Evolutionary conservation across 2,888 invertebrate species (phyloP).

Genomic region (Theretra japonica): DNA sequence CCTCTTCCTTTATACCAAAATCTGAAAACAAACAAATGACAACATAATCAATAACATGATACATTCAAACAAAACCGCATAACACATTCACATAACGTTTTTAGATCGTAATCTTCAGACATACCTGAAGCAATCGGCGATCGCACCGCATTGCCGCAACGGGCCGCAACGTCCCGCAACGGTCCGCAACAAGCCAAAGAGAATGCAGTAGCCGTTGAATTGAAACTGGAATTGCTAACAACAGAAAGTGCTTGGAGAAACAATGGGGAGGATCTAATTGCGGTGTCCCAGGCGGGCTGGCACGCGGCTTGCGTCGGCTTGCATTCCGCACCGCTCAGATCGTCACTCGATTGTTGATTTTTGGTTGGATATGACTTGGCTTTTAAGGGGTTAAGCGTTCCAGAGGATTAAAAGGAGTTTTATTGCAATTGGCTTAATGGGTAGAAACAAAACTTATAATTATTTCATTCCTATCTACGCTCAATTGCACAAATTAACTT

Average conservation of each 20-base stretch:
- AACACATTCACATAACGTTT: not conserved
- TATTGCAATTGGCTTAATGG: no score
- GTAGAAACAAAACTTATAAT: no score
- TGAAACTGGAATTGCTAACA: conserved; percentile 62
- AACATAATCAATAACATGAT: not conserved
- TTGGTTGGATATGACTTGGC: not conserved
- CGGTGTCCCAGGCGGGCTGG: conserved; percentile 40
- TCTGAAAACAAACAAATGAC: no score
- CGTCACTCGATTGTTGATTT: not conserved
- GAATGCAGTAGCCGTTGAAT: conserved; percentile 52
- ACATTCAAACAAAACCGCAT: not conserved
- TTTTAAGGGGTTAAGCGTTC: not conserved
- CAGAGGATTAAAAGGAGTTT: not conserved
- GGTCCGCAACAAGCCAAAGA: conserved; percentile 46
- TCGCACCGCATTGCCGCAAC: conserved; percentile 42
- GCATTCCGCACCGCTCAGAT: conserved; percentile 39
- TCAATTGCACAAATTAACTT: no score
- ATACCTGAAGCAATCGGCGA: conserved; percentile 38
- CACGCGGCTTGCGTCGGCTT: conserved; percentile 53
- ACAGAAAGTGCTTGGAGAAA: conserved; percentile 66
- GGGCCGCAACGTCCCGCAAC: conserved; percentile 31
- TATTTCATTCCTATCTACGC: no score
- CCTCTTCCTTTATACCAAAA: no score
- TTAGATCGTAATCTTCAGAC: conserved; percentile 2
- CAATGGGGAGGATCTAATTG: conserved; percentile 53